Percentiles rank a stretch among this genome's conserved stretches.
Conservation (phyloP, 2,888 invertebrate species). For the Tanytarsus gracilentus region DNA sequence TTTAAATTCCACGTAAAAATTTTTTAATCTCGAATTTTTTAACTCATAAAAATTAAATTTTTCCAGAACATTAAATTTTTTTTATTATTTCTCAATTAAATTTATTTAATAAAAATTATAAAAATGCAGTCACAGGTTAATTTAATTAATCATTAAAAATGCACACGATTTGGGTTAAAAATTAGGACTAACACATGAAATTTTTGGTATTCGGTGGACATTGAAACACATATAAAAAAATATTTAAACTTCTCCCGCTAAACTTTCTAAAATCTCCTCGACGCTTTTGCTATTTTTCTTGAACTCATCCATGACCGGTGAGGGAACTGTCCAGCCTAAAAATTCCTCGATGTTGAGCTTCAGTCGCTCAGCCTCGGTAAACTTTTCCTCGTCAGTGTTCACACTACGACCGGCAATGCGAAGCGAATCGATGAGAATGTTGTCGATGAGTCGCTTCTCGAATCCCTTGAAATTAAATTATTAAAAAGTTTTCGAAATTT, state of each 20-base stretch:
- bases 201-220: too few species aligned
- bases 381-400: slow-evolving; percentile 51
- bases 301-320: slow-evolving; percentile 66
- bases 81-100: too few species aligned
- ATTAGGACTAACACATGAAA: too few species aligned
- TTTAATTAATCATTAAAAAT: too few species aligned
- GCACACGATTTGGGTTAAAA: too few species aligned
- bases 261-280: slow-evolving; percentile 68
- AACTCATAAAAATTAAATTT: too few species aligned
- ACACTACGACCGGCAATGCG: slow-evolving; percentile 58
- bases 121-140: too few species aligned
- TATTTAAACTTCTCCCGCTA: slow-evolving; percentile 44
- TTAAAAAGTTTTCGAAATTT: slow-evolving; percentile 59
- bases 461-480: slow-evolving; percentile 32
- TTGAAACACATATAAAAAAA: too few species aligned
- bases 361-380: slow-evolving; percentile 55
- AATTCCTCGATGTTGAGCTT: slow-evolving; percentile 67
- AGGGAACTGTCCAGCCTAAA: slow-evolving; percentile 72
- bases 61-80: too few species aligned
- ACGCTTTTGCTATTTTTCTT: slow-evolving; percentile 62
- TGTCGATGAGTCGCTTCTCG: slow-evolving; percentile 55
- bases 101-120: too few species aligned
- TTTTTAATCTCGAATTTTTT: too few species aligned
- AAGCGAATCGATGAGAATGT: slow-evolving; percentile 68
- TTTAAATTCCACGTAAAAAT: too few species aligned